These are phyloP conservation scores for Gulo gulo DNA, from an alignment of 2,113 vertebrate species.

Conservation along the genomic window DNA sequence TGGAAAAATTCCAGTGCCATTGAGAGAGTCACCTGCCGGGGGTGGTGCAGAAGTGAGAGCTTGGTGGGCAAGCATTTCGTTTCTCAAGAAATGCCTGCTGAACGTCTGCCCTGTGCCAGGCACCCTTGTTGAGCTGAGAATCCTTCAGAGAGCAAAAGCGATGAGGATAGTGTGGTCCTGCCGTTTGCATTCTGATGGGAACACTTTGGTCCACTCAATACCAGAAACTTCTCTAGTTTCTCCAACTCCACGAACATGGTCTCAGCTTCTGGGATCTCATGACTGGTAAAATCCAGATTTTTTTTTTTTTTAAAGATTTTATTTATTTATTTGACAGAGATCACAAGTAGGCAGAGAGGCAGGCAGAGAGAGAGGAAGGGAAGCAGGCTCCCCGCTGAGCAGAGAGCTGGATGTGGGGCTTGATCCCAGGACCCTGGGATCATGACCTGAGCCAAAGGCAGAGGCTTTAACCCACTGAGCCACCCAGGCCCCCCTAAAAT, in stretches of 20 bases:
- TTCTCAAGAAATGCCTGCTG: neutral
- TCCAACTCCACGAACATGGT: accelerated
- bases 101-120: neutral
- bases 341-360: too few relatives aligned
- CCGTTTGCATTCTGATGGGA: accelerated
- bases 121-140: neutral
- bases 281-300: neutral
- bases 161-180: accelerated
- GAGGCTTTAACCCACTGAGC: too few relatives aligned
- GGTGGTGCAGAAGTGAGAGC: neutral
- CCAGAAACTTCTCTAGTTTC: neutral
- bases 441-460: too few relatives aligned
- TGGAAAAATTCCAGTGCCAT: neutral
- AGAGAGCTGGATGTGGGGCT: too few relatives aligned
- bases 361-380: too few relatives aligned
- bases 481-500: too few relatives aligned
- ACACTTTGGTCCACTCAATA: neutral
- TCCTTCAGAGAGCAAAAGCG: neutral
- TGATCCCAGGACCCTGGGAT: too few relatives aligned
- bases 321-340: too few relatives aligned
- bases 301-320: too few relatives aligned
- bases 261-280: neutral
- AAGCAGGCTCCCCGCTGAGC: too few relatives aligned
- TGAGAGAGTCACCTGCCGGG: neutral
- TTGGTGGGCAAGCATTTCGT: neutral